Evolutionary conservation across 2,797 vertebrate genomes (phyloP), one percentile per base, ranked within the genome.

Genomic region (Euthynnus affinis): DNA sequence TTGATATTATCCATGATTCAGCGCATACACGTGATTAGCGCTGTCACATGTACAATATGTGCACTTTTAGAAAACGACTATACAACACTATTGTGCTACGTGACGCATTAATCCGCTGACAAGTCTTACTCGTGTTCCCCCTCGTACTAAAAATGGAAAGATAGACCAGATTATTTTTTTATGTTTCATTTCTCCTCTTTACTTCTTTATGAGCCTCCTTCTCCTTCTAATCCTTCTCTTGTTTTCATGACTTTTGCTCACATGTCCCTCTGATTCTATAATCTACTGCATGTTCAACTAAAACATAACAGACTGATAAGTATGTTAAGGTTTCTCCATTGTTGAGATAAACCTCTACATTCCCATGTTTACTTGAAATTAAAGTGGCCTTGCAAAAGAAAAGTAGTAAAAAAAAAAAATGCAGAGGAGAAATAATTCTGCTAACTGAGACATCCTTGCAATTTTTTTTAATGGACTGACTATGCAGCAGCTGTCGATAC

Each of bases 1-100:
- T 77, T 46, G 64, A 80, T 70, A 63, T 82, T 49, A 90, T 87
- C 80, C 79, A 34, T 17, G 37, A 59, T 66, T 66, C 70, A 46
- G 57, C 48, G 44, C 25, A 9, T 29, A 71, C 81, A 88, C 71
- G 71, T 86, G 81, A 85, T 86, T 67, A 83, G 65, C 29, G 27
- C 44, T 62, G 82, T 84, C 86, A 83, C 85, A 77, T 87, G 83
- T 32, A 77, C 25, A 51, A 60, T 74, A 75, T 87, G 83, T 27
- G 81, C 25, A 46, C 67, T 74, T 74, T 71, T 46, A 13, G 7
- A 76, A 51, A 34, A 29, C 3, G 0, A 25, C 62, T 23, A 6
- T 0, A 4, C 32, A 52, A 65, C 18, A 5, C 34, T 10, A 69
- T 20, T 49, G 71, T 32, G 51, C 25, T 6, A 6, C 42, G 6